Conservation (phyloP, 2,888 invertebrate species). For the Cheilosia impressa region DNA sequence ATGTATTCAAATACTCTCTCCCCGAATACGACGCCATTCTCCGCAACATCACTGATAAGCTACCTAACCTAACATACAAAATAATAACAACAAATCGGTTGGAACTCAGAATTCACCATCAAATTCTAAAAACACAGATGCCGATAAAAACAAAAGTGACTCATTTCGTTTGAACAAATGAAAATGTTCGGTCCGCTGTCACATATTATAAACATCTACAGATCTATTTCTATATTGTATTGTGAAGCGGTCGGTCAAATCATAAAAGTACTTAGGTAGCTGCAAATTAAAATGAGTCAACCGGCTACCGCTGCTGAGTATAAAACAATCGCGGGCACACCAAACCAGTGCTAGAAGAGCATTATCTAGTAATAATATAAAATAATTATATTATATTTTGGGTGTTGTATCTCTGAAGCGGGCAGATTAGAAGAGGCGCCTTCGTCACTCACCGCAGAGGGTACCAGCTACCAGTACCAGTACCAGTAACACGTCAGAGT, state of each 20-base stretch:
- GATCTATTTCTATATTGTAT: background rate
- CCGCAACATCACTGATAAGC: slow-evolving; percentile 19
- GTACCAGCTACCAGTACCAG: background rate
- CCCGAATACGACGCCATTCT: background rate
- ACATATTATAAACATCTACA: slow-evolving; percentile 16
- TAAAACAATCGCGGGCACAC: slow-evolving; percentile 14
- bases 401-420: background rate
- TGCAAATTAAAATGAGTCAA: slow-evolving; percentile 42
- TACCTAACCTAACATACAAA: too few relatives aligned
- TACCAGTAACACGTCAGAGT: background rate
- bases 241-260: background rate
- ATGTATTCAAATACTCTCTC: background rate
- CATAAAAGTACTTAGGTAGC: slow-evolving; percentile 18
- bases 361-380: slow-evolving; percentile 39
- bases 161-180: slow-evolving; percentile 36
- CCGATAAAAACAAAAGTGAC: slow-evolving; percentile 39
- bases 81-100: slow-evolving; percentile 1
- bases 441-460: background rate
- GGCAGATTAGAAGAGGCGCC: slow-evolving; percentile 14
- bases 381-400: background rate
- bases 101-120: slow-evolving; percentile 4
- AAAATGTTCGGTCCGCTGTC: slow-evolving; percentile 17
- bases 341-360: slow-evolving; percentile 20
- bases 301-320: background rate
- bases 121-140: slow-evolving; percentile 1